Evolutionary conservation across 2,797 vertebrate genomes (phyloP), one percentile per base, ranked within the genome.

Genomic region (Kryptolebias ocellatus): DNA sequence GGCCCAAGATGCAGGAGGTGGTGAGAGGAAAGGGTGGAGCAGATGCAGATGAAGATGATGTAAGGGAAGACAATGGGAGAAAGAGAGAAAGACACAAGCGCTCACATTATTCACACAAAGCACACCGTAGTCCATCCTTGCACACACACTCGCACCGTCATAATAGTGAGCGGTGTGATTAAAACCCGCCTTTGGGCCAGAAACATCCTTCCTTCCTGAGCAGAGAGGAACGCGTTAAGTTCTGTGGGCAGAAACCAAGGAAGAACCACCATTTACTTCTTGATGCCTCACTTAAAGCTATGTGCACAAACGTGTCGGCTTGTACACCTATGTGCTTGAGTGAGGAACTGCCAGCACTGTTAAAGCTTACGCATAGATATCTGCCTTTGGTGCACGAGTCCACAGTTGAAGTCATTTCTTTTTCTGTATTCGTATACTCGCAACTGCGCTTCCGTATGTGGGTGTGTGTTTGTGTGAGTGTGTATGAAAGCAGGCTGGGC

Each of bases 31-130:
- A 53, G 47, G 71, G 66, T 54, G 60, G 53, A 64, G 78, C 60
- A 82, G 83, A 85, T 72, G 60, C 71, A 85, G 81, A 89, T 78
- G 81, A 81, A 83, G 76, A 65, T 75, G 80, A 83, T 84, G 70
- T 79, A 80, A 77, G 64, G 63, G 71, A 79, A 57, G 67, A 79
- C 72, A 59, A 64, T 11, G 52, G 78, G 73, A 62, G 50, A 72
- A 70, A 59, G 70, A 63, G 69, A 84, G 79, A 77, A 81, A 85
- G 84, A 87, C 64, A 55, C 58, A 67, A 81, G 73, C 67, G 53
- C 76, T 84, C 83, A 83, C 77, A 82, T 85, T 71, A 83, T 75
- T 83, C 83, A 72, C 64, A 76, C n/a, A 71, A 46, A 70, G 51
- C 58, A 61, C 61, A 77, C 2, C 18, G 53, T 60, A 62, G 64